Evolutionary conservation across 64 coral and sea anemone species (phyloP).

Genomic region (Stylophora pistillata): DNA sequence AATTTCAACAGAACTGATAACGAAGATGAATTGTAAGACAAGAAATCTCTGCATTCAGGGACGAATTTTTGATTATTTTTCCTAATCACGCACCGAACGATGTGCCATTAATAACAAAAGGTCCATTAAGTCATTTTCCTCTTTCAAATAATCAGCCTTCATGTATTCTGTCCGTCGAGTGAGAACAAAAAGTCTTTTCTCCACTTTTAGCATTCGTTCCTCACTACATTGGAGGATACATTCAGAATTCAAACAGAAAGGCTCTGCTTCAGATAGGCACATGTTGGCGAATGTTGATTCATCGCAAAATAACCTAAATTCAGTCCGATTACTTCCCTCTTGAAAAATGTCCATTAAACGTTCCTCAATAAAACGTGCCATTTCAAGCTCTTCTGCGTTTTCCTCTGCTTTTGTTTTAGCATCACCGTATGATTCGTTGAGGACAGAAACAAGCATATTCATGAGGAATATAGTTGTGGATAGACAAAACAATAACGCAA

Average conservation of each 20-base stretch:
- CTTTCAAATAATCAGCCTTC: not conserved
- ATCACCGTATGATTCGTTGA: conserved; percentile 60
- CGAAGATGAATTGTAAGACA: too few relatives aligned
- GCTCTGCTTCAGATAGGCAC: not conserved
- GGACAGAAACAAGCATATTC: conserved; percentile 50
- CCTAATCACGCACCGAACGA: not conserved
- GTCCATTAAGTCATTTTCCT: not conserved
- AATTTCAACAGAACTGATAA: too few relatives aligned
- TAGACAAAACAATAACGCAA: conserved; percentile 29
- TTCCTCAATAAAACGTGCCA: conserved; percentile 67
- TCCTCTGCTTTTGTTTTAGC: conserved; percentile 34
- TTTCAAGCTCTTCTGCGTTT: conserved; percentile 45
- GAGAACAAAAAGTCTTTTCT: not conserved
- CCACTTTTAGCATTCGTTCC: not conserved
- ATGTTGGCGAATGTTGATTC: not conserved
- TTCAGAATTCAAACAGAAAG: not conserved
- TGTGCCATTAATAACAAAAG: not conserved
- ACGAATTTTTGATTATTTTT: too few relatives aligned
- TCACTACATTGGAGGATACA: not conserved
- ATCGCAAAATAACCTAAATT: not conserved
- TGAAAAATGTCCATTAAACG: conserved; percentile 51
- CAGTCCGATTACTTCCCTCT: not conserved
- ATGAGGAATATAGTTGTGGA: conserved; percentile 35
- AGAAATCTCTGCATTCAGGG: too few relatives aligned
- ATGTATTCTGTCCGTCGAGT: not conserved